Evolutionary conservation across 1,140 invertebrate species (phyloP), one percentile per base, ranked within the genome.

Genomic region (Leptinotarsa lineolata): DNA sequence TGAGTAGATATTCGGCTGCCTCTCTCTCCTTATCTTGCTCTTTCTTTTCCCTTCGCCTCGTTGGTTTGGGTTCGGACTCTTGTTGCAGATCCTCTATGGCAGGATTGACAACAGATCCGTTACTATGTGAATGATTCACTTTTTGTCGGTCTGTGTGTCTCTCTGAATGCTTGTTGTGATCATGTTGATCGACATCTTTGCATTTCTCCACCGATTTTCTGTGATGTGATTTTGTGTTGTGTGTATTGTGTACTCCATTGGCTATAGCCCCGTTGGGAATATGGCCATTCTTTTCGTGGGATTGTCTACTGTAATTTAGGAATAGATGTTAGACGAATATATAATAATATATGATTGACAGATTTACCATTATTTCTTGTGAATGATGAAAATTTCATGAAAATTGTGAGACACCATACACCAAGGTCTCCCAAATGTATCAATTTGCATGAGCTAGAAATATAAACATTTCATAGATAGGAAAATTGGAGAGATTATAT

Each of bases 21-120:
- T 81, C 89, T 82, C 79, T 82, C 76, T 84, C 85, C 77, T 87
- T 88, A 74, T 89, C 87, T 79, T 88, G 86, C 78, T 89, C 86
- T 76, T 86, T 85, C 58, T 79, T 81, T 18, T 81, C 82, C 68
- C 77, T 86, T 85, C 79, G 84, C 84, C 77, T 88, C n/a, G 75
- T 73, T 60, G 70, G 74, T 72, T 70, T 78, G 54, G 70, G 64
- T 46, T 77, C 74, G 20, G 60, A 70, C 18, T 68, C 58, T 21
- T 73, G 76, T 45, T 72, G 70, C 15, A 20, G 80, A 78, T 59
- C 79, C 76, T 66, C 74, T 75, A 76, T 48, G 59, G 72, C 72
- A 69, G 73, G 68, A 73, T 60, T 71, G 75, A 81, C 75, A 24
- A 73, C 80, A 64, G 79, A 77, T 68, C 76, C 82, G 72, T 83